These are phyloP conservation scores for Labrus mixtus DNA, from an alignment of 2,113 vertebrate genomes.

Conservation along the genomic window DNA sequence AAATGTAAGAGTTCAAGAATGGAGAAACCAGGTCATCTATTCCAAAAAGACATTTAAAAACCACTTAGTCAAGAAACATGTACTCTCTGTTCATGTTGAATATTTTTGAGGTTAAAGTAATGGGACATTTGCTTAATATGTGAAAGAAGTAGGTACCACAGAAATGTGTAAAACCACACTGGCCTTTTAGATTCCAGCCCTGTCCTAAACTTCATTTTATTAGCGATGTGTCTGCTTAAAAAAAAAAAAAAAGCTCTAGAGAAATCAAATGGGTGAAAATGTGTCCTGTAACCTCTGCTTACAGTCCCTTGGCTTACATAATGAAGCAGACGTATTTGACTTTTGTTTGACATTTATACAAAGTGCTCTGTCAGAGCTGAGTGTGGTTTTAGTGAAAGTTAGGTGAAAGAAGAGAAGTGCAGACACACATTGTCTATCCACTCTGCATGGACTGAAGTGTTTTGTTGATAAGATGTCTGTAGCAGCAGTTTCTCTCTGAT, in stretches of 20 bases:
- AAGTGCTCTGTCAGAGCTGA: conserved; percentile 22
- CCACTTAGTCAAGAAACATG: background rate
- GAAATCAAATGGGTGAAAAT: conserved; percentile 34
- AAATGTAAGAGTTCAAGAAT: background rate
- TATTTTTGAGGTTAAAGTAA: conserved; percentile 38
- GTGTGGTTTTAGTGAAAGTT: conserved; percentile 11
- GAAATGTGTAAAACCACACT: conserved; percentile 40
- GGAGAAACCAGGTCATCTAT: conserved; percentile 14
- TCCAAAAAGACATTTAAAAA: conserved; percentile 7
- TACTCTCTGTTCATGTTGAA: conserved; percentile 35
- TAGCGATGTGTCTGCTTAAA: conserved; percentile 13
- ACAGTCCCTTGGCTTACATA: conserved; percentile 15
- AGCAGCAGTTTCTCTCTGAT: background rate
- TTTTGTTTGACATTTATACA: conserved; percentile 42
- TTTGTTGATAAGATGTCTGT: conserved; percentile 11
- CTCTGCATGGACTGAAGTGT: conserved; percentile 17
- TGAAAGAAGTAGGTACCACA: background rate
- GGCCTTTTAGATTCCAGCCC: conserved; percentile 11
- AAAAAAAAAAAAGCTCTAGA: conserved; percentile 22
- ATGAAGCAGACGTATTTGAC: conserved; percentile 45
- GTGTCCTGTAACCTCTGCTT: conserved; percentile 24
- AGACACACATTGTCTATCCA: conserved; percentile 11
- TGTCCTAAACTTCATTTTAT: conserved; percentile 4
- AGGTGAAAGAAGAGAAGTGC: conserved; percentile 24
- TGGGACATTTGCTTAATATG: conserved; percentile 19